These are phyloP conservation scores for Dermatemys mawii DNA, from an alignment of 2,113 vertebrate species.

Conservation along the genomic window DNA sequence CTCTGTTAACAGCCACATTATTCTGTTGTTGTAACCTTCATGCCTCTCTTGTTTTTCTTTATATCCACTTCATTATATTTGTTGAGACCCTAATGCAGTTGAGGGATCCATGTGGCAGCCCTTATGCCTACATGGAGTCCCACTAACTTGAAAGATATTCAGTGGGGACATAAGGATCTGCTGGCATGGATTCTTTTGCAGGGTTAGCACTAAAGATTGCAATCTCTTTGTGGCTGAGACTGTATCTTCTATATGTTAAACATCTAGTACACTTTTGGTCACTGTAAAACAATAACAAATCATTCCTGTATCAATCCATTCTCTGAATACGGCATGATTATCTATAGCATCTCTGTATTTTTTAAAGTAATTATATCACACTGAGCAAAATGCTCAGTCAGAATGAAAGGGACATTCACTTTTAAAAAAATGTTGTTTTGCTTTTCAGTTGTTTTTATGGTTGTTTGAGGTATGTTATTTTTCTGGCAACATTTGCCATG, in stretches of 20 bases:
- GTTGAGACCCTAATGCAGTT: neutral
- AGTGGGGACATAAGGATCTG: neutral
- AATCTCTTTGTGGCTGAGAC: neutral
- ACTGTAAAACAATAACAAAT: neutral
- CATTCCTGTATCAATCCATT: neutral
- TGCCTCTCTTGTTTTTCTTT: neutral
- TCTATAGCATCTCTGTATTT: neutral
- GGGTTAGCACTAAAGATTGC: neutral
- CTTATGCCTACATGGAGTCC: neutral
- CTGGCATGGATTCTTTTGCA: neutral
- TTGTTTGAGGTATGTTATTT: constrained; percentile 19
- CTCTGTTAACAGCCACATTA: neutral
- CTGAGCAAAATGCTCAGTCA: neutral
- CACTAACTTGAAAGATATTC: neutral
- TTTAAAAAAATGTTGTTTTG: neutral
- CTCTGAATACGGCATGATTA: neutral
- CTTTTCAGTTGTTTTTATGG: constrained; percentile 28
- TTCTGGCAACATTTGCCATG: neutral
- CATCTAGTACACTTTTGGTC: neutral
- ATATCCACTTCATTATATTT: neutral
- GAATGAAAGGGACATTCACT: neutral
- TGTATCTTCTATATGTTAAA: neutral
- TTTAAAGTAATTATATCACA: neutral
- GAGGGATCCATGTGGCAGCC: neutral
- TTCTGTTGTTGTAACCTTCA: neutral